Evolutionary conservation across 2,113 vertebrate species (phyloP).

Genomic region (Leucosticte australis): DNA sequence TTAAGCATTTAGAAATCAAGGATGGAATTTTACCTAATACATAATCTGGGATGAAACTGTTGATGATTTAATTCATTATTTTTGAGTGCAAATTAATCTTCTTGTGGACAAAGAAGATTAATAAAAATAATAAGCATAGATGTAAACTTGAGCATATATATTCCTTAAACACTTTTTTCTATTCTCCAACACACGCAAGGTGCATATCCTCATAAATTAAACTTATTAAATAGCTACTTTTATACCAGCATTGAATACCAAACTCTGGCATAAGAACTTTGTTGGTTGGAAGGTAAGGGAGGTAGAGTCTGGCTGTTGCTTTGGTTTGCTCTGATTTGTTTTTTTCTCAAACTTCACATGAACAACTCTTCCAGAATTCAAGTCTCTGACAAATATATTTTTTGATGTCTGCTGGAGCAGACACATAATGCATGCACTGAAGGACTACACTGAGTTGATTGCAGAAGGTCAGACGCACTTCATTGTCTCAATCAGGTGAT

Average conservation of each 20-base stretch:
- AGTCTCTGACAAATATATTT: not conserved
- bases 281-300: not conserved
- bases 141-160: not conserved
- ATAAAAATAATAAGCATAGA: not conserved
- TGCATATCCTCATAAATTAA: not conserved
- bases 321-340: not conserved
- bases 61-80: not conserved
- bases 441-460: not conserved
- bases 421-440: fast-evolving
- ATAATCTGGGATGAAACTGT: not conserved
- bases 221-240: not conserved
- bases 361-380: not conserved
- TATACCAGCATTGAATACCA: not conserved
- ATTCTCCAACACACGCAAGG: not conserved
- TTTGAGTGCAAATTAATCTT: not conserved
- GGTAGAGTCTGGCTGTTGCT: not conserved
- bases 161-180: not conserved
- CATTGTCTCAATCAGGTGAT: not conserved
- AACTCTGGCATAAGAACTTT: not conserved
- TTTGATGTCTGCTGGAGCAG: not conserved
- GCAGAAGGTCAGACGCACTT: not conserved
- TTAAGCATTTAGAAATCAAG: not conserved
- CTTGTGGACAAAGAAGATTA: not conserved
- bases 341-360: not conserved
- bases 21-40: not conserved